Base-by-base conservation (phyloP, 2,113 vertebrate genomes). In the Cottus gobio region DNA sequence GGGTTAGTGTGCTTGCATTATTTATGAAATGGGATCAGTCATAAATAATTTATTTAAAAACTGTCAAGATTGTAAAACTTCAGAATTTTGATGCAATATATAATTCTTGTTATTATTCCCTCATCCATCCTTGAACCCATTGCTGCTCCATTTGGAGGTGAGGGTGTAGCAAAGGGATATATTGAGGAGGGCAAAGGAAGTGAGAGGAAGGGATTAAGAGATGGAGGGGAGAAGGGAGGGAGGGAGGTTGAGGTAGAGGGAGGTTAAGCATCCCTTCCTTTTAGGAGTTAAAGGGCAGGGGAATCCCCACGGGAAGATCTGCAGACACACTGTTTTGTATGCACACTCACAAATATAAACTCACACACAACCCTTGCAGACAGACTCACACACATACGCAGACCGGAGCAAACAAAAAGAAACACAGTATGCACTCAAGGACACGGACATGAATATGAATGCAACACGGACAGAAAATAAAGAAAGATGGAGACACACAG, bases 241-340 rank as follows among this genome's bases (percentile, higher is more conserved):
- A 72, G 77, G 80, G 61, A 65, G 4, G 34, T 42, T 52, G 44
- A 75, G 68, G 80, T 30, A 63, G 77, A 80, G 82, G 81, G 77
- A 87, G 85, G 89, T 91, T 86, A 90, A 89, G 86, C 83, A 61
- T 83, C 76, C 76, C 69, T 85, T 66, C 74, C 75, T 57, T 80
- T 34, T 39, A 70, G 67, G 77, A 78, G 80, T 68, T 76, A 90
- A 82, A 91, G 91, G 87, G 68, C 72, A 90, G 67, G 85, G 87
- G 69, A 88, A 90, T 83, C 85, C 88, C 89, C 83, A 83, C 13
- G 36, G 82, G 83, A 84, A 71, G 73, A 67, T 64, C 82, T 71
- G 73, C 71, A 90, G 75, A 75, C 79, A 77, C 82, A 69, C 82
- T 42, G 37, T 74, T 67, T 87, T 71, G 65, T 54, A 92, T 75